Evolutionary conservation across 2,888 invertebrate genomes (phyloP).

Genomic region (Boloria selene): DNA sequence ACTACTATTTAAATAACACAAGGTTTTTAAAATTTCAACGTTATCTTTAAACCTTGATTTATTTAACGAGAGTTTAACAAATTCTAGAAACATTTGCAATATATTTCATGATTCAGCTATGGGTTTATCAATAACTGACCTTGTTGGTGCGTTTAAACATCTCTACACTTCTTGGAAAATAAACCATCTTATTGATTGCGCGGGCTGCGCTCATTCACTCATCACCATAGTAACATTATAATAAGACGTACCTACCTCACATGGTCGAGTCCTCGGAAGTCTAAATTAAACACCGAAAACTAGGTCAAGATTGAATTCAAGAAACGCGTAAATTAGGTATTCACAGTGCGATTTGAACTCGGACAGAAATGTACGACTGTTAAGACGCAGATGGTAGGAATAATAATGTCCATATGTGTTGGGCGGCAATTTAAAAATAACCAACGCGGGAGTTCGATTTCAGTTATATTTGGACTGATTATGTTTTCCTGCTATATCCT

Average conservation of each 20-base stretch:
- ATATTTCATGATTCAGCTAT: neutral
- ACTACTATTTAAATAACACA: neutral
- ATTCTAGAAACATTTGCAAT: neutral
- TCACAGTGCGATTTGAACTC: slow-evolving; percentile 36
- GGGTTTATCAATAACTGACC: slow-evolving; percentile 49
- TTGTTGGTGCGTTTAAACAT: slow-evolving; percentile 54
- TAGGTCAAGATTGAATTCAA: slow-evolving; percentile 61
- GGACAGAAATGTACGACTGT: slow-evolving; percentile 46
- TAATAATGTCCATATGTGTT: slow-evolving; percentile 69
- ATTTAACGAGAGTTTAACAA: neutral
- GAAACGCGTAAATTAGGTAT: slow-evolving; percentile 46
- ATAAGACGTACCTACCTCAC: slow-evolving; percentile 55
- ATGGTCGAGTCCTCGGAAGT: slow-evolving; percentile 52
- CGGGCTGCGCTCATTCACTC: slow-evolving; percentile 50
- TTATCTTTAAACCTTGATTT: too few species aligned
- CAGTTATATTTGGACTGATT: slow-evolving; percentile 57
- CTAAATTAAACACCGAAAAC: slow-evolving; percentile 49
- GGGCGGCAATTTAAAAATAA: slow-evolving; percentile 68
- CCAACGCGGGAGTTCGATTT: slow-evolving; percentile 68
- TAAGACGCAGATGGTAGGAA: slow-evolving; percentile 64
- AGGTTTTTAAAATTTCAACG: neutral
- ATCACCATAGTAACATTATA: slow-evolving; percentile 64
- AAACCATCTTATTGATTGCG: slow-evolving; percentile 48
- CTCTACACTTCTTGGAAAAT: slow-evolving; percentile 42
- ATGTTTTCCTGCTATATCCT: slow-evolving; percentile 24